Base-by-base conservation (phyloP, 2,888 invertebrate species). In the Sarcophaga carnaria region DNA sequence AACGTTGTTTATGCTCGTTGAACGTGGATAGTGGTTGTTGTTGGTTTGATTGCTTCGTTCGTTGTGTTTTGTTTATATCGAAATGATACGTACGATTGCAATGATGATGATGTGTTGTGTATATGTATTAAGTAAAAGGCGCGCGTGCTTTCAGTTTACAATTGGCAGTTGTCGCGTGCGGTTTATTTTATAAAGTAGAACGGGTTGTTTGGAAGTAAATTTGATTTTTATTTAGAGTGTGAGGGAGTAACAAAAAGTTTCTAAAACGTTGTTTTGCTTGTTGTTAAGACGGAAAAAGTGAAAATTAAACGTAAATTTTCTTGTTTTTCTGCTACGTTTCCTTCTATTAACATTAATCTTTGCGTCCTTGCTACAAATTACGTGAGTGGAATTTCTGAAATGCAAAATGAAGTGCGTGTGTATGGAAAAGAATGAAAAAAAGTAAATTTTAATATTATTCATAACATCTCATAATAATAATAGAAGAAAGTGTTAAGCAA, bases 141-240 rank as follows among this genome's bases (percentile, higher is more conserved):
- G 86, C 80, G 86, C 78, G 77, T 83, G 86, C 83, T 86, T 86
- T 86, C 45, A 86, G 86, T 86, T 86, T 86, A 74, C 37, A 66
- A 67, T 77, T 86, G 69, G 80, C 69, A 54, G 54, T 54, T 83
- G 86, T 83, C 86, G 86, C 80, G 86, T 83, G 78, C 83, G 80
- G 78, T 69, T 67, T 54, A 77, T 63, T 54, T 54, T 17, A 54
- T 54, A 54, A 54, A 54, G 12, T 37, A 10, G 10, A 37, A 37
- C 37, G 37, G 37, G 37, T 37, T 37, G 37, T 37, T 37, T 37
- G 37, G 8, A 37, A 37, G 37, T 37, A 10, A 37, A 10, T 37
- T 6, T 37, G 37, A 10, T 37, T 37, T 37, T 37, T 37, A 37
- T 10, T 37, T 37, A 37, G 37, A 8, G 8, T 37, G 37, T 37